Evolutionary conservation across 2,113 vertebrate genomes (phyloP).

Genomic region (Varanus komodoensis): DNA sequence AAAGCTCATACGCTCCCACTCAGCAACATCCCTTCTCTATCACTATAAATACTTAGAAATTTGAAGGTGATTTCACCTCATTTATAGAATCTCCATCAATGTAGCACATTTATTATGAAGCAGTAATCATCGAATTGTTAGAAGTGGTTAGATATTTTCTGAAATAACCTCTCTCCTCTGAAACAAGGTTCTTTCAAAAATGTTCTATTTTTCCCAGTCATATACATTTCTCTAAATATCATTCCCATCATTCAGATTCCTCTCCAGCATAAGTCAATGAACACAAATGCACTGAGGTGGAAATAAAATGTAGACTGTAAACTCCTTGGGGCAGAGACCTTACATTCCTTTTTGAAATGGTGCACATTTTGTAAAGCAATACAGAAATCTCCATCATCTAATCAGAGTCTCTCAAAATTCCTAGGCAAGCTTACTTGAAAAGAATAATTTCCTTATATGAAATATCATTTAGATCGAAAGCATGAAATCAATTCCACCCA

Average conservation of each 20-base stretch:
- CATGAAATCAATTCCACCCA: background rate
- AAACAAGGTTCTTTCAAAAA: background rate
- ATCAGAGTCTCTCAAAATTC: background rate
- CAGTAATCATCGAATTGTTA: background rate
- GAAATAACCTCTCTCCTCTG: background rate
- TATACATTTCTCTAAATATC: background rate
- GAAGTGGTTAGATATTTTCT: background rate
- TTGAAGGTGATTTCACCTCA: background rate
- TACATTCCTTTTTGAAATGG: background rate
- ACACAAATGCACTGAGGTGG: background rate
- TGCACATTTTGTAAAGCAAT: background rate
- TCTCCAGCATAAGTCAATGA: background rate
- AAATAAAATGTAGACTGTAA: background rate
- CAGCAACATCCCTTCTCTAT: no score
- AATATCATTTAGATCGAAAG: background rate
- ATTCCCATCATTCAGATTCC: background rate
- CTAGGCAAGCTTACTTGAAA: background rate
- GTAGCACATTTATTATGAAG: background rate
- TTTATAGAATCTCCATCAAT: background rate
- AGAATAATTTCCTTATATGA: background rate
- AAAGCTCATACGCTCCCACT: no score
- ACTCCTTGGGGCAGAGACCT: background rate
- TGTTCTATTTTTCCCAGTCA: background rate
- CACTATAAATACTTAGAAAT: background rate
- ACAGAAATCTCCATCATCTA: background rate